Conservation (phyloP, 2,113 vertebrate species). For the Parus major region DNA sequence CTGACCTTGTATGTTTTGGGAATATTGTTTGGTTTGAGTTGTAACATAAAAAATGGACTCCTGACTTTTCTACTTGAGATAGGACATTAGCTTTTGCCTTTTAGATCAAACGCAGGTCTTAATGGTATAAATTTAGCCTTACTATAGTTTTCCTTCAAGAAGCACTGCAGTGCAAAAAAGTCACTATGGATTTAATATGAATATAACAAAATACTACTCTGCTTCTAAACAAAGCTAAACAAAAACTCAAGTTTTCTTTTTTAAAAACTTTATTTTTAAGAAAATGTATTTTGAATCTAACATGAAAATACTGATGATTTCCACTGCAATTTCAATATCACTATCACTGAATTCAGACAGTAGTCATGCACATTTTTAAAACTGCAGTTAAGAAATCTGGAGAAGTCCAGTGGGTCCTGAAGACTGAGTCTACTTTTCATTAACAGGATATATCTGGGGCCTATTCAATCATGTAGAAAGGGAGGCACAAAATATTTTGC, state of each 20-base stretch:
- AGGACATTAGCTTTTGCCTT: neutral
- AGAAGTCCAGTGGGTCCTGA: neutral
- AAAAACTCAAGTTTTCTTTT: neutral
- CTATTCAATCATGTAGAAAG: neutral
- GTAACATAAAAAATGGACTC: neutral
- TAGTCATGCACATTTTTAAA: neutral
- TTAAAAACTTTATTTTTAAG: neutral
- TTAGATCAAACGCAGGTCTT: neutral
- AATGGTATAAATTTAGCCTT: neutral
- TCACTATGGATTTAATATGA: neutral
- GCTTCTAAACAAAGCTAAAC: neutral
- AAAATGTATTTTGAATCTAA: neutral
- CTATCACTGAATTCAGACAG: neutral
- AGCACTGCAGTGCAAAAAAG: neutral
- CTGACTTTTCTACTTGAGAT: neutral
- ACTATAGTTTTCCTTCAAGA: neutral
- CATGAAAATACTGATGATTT: neutral
- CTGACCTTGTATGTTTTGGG: neutral
- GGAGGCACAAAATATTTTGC: neutral
- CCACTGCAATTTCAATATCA: neutral
- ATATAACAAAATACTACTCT: neutral
- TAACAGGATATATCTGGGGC: neutral
- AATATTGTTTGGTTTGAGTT: neutral
- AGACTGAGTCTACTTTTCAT: neutral
- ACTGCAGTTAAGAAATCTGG: neutral